A percentile compares a stretch with the other conserved stretches of the same genome.
Evolutionary conservation across 2,797 vertebrate species (phyloP).

Genomic region (Zalophus californianus): DNA sequence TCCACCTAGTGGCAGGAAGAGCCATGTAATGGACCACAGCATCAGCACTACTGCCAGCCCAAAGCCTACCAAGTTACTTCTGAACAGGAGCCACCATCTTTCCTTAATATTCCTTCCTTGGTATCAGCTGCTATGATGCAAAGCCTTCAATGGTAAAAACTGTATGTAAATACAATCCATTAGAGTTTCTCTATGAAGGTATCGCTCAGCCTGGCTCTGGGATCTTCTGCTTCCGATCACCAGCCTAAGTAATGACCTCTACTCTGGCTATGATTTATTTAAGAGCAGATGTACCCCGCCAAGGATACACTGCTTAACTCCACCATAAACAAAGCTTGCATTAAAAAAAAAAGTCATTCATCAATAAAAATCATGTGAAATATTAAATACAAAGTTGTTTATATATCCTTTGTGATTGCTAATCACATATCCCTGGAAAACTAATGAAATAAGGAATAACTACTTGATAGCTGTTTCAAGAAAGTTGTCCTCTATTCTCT

Average conservation of each 20-base stretch:
- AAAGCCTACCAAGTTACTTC: not conserved
- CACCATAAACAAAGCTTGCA: slow-evolving; percentile 55
- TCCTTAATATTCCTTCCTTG: not conserved
- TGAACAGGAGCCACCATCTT: not conserved
- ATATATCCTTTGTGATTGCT: not conserved
- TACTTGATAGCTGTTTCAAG: not conserved
- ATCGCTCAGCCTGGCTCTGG: not conserved
- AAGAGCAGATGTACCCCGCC: not conserved
- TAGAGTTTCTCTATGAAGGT: not conserved
- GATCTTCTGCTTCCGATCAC: not conserved
- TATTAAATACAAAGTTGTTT: slow-evolving; percentile 45
- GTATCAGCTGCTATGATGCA: not conserved
- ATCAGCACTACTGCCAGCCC: not conserved
- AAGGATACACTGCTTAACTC: slow-evolving; percentile 33
- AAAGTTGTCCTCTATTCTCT: slow-evolving; percentile 29
- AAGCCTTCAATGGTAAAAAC: not conserved
- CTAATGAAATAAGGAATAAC: slow-evolving; percentile 60
- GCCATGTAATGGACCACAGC: not conserved
- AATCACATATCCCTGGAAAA: slow-evolving; percentile 64
- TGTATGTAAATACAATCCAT: not conserved
- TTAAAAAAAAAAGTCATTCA: slow-evolving; percentile 60
- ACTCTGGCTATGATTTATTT: not conserved
- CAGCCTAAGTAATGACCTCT: not conserved
- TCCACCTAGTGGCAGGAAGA: not conserved
- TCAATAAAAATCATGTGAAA: slow-evolving; percentile 40